A percentile compares a stretch with the other conserved stretches of the same genome.
These are phyloP conservation scores for Benthosema pterotum DNA, from an alignment of 2,797 vertebrate species.

Conservation along the genomic window DNA sequence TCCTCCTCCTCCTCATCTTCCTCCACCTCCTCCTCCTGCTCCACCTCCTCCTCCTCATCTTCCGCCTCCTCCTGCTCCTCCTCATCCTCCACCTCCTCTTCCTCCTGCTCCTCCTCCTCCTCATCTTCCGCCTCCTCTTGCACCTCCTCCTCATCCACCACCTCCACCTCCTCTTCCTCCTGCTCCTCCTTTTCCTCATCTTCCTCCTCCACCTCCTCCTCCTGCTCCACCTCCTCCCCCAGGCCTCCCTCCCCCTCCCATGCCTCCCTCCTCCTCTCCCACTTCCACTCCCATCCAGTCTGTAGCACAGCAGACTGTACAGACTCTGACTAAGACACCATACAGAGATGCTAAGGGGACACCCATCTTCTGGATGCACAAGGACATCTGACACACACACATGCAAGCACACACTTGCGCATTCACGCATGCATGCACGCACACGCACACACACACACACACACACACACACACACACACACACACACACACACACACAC, in stretches of 20 bases:
- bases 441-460: too few species aligned
- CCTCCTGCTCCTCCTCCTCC: too few species aligned
- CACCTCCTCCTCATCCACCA: not conserved
- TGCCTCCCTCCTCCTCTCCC: constrained; percentile 13
- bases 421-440: not conserved
- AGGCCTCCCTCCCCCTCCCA: not conserved
- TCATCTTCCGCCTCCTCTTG: constrained; percentile 10
- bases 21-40: constrained; percentile 12
- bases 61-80: constrained; percentile 14
- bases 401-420: not conserved
- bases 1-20: constrained; percentile 11
- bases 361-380: constrained; percentile 96
- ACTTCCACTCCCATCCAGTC: constrained; percentile 37
- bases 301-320: constrained; percentile 37
- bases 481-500: not conserved
- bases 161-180: not conserved
- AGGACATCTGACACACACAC: constrained; percentile 81
- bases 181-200: constrained; percentile 21
- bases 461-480: constrained; percentile 1
- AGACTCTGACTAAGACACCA: constrained; percentile 80
- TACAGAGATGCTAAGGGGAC: constrained; percentile 86
- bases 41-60: not conserved
- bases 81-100: not conserved
- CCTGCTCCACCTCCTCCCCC: constrained; percentile 16
- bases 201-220: constrained; percentile 7